Evolutionary conservation across 1,140 invertebrate species (phyloP), one percentile per base, ranked within the genome.

Genomic region (Hirudo medicinalis): DNA sequence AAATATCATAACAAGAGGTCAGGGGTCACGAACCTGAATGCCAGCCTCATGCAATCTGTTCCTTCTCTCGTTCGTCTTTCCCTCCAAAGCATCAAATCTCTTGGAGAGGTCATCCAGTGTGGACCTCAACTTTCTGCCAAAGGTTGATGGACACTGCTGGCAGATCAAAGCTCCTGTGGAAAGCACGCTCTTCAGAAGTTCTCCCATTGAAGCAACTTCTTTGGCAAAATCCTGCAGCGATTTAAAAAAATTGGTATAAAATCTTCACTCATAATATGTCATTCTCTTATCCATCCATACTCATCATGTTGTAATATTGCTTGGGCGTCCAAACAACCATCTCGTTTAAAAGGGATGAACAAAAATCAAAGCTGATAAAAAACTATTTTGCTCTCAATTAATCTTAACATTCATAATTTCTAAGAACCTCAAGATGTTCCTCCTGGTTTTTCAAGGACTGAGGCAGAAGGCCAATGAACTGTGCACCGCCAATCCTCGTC

Each of bases 1-100:
- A 22, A 63, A 32, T 4, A 63, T 25, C 29, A 6, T 15, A 63
- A 25, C 57, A 22, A 63, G 22, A 63, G 57, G 9, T 63, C 22
- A 63, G 11, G 13, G 29, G 57, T 25, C 57, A 20, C 11, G 57
- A 8, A 63, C 22, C 83, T 98, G 93, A 77, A 92, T 92, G 19
- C 97, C 84, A 0, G 96, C 96, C 77, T 97, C 96, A 83, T 97
- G 93, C 22, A 99, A 82, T 83, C 98, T 97, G 78, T 94, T 96
- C 81, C 96, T 97, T 81, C 96, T 94, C 76, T 97, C 94, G 73
- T 89, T 92, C 0, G 94, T 93, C 66, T 93, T 86, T 13, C 88
- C 87, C 29, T 72, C 88, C 54, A 95, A 87, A 79, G 87, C 88
- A 77, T 97, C 93, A 93, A 94, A 97, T 73, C 91, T 85, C 75